Evolutionary conservation across 2,797 vertebrate species (phyloP), one percentile per base, ranked within the genome.

Genomic region (Sardinella longiceps): DNA sequence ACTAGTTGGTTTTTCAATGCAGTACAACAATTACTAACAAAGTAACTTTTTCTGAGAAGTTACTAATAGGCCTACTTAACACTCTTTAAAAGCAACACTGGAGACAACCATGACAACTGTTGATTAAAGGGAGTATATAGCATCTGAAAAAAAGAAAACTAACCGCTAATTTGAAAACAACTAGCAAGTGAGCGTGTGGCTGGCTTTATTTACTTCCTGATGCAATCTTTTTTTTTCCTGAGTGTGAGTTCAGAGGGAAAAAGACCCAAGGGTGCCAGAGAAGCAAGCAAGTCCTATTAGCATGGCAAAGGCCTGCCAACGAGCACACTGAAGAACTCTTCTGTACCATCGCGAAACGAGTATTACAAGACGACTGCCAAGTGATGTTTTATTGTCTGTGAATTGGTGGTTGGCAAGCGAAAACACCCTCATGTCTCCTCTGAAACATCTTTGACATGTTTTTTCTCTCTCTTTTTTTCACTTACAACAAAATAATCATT

Each of bases 301-400:
- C 70, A 33, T 77, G 70, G 33, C 70, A 43, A 6, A 77, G 56
- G 56, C 37, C 5, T 77, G 70, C 63, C 63, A 33, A 15, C 18
- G 63, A 33, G 37, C 12, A 5, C 33, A 43, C 0, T 43, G 70
- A 77, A 43, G 15, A 77, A 43, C 6, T 20, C 4, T 39, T 77
- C 18, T 23, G 15, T 60, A n/a, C 23, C 37, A 77, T 43, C 18
- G 33, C 33, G 2, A 18, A 23, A 77, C 20, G 18, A 33, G 20
- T n/a, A 39, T 23, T 39, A 39, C 30, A 74, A 39, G 66, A 39
- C 18, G 5, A 9, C 70, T 43, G 70, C 70, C 70, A 77, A 43
- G 37, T 43, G 70, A 77, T 70, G 70, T 43, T 77, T 77, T 77
- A 39, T 39, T 77, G 63, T 77, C 37, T 77, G 37, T 43, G 37